A percentile compares a stretch with the other conserved stretches of the same genome.
Conservation (phyloP, 1,140 invertebrate genomes). For the Ceratitis capitata region DNA sequence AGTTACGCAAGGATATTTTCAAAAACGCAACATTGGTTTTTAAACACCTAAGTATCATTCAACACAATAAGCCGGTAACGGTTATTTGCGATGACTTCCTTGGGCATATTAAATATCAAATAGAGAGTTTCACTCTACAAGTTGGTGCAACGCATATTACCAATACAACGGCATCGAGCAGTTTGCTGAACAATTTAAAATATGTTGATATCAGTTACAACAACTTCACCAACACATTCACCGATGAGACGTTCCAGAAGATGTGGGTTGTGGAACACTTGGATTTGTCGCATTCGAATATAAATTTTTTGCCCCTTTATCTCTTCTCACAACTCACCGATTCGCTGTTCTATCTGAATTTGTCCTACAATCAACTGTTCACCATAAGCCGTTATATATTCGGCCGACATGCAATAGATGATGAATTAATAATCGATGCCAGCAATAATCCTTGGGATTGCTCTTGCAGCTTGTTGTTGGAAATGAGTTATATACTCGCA, state of each 20-base stretch:
- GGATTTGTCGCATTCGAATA: slow-evolving; percentile 50
- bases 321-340: slow-evolving; percentile 50
- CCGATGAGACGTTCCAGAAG: slow-evolving; percentile 46
- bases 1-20: slow-evolving; percentile 47
- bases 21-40: slow-evolving; percentile 42
- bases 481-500: slow-evolving; percentile 46
- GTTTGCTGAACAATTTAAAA: slow-evolving; percentile 44
- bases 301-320: slow-evolving; percentile 48
- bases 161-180: slow-evolving; percentile 51
- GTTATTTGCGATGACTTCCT: slow-evolving; percentile 46
- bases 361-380: slow-evolving; percentile 51
- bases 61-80: slow-evolving; percentile 45
- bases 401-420: slow-evolving; percentile 43
- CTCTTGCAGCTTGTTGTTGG: slow-evolving; percentile 45
- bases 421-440: slow-evolving; percentile 45
- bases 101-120: slow-evolving; percentile 49
- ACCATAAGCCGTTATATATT: slow-evolving; percentile 49
- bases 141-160: slow-evolving; percentile 45
- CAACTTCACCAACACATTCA: slow-evolving; percentile 45
- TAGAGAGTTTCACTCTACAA: slow-evolving; percentile 46
- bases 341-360: slow-evolving; percentile 47
- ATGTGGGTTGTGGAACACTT: slow-evolving; percentile 50
- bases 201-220: slow-evolving; percentile 53
- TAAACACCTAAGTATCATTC: slow-evolving; percentile 43
- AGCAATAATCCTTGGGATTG: slow-evolving; percentile 51